Evolutionary conservation across 2,888 invertebrate genomes (phyloP), one percentile per base, ranked within the genome.

Genomic region (Anthoptus insignis): DNA sequence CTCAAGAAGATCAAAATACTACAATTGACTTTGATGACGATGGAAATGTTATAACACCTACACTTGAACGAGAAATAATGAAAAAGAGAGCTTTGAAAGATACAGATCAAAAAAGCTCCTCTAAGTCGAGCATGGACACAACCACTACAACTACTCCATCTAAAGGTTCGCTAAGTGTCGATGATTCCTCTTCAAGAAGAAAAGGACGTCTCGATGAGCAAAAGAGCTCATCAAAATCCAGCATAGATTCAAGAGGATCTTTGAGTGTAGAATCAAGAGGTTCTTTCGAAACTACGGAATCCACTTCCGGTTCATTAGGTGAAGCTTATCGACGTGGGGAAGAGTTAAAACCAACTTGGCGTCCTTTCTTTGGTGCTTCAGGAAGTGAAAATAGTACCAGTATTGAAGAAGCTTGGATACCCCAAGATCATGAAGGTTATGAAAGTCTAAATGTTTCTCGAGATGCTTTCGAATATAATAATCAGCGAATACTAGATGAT

Each of bases 351-450:
- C 96, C 97, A 3, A 97, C 97, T 0, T 97, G 97, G 97, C 95
- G 96, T 76, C 96, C 97, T 3, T 97, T 97, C 81, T 96, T 97
- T 21, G 94, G 97, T 14, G 97, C 97, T 80, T 93, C 93, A 1
- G 93, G 93, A 2, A 97, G 97, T 80, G 97, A 97, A 57, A 97
- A 97, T 37, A 97, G 97, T 69, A 97, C 97, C 3, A 97, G 97
- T 81, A 95, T 97, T 50, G 98, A 98, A 84, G 97, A 98, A 81
- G 97, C 96, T 6, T 96, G 97, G 94, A 95, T 97, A 77, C 96
- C 97, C 9, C 96, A 96, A 52, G 97, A 97, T 80, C 95, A 95
- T 39, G 96, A 96, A 64, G 94, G 94, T 4, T 95, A 94, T 73
- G 95, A 95, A 79, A 93, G 88, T 24, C 86, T 94, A 63, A 91